A percentile compares a stretch with the other conserved stretches of the same genome.
Evolutionary conservation across 23 tunicate genomes (phyloP).

Genomic region (Diplosoma virens): DNA sequence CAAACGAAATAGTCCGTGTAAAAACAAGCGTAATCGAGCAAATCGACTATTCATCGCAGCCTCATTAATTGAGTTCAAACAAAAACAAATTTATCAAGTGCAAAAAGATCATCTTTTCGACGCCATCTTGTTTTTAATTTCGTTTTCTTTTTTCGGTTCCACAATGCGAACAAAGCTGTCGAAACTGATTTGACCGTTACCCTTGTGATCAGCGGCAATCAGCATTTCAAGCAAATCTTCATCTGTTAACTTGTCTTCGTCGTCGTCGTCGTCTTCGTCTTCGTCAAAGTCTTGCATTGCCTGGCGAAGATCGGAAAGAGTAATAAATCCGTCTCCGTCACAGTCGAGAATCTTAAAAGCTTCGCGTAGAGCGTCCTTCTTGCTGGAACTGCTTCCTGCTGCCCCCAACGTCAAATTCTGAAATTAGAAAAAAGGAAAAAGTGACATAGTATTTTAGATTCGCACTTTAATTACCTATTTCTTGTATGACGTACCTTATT

Average conservation of each 20-base stretch:
- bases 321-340: constrained; percentile 91
- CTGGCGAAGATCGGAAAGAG: constrained; percentile 62
- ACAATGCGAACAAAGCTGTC: constrained; percentile 71
- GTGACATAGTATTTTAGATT: no score
- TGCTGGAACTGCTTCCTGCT: constrained; percentile 12
- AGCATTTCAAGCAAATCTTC: constrained; percentile 78
- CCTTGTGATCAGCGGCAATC: constrained; percentile 75
- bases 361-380: constrained; percentile 59
- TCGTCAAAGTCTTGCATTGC: constrained; percentile 54
- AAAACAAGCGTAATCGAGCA: no score
- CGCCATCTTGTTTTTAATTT: background rate
- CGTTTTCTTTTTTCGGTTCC: constrained; percentile 22
- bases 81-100: background rate
- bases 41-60: no score
- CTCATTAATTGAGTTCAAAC: no score
- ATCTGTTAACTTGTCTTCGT: constrained; percentile 31
- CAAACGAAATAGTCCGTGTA: no score
- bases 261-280: constrained; percentile 41
- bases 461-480: no score
- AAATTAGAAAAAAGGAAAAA: no score
- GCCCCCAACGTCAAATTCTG: no score
- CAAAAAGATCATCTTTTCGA: background rate
- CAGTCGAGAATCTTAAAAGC: constrained; percentile 88
- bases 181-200: constrained; percentile 72
- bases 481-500: no score